Evolutionary conservation across 2,797 vertebrate species (phyloP), one percentile per base, ranked within the genome.

Genomic region (Peromyscus attwateri): DNA sequence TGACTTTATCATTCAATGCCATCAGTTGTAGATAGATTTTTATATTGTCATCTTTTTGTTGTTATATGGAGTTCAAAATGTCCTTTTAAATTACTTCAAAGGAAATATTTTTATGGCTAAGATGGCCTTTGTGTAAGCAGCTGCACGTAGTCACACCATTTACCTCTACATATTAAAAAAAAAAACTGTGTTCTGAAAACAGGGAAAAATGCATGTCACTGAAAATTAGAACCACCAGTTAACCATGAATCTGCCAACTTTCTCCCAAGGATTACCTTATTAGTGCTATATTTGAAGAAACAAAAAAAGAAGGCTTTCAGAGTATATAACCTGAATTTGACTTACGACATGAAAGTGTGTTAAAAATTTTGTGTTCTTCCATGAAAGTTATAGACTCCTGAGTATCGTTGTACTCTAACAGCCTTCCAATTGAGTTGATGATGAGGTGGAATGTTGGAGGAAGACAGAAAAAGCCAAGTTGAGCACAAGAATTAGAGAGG

Each of bases 181-280:
- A 21, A 37, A 71, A 21, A 3, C 7, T 93, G 1, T 73, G 23
- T 46, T 55, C 9, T 64, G 31, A 79, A 91, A 88, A 68, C 55
- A 16, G 23, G 5, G 79, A 79, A 88, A 40, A 66, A 64, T 1
- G 10, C 0, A 57, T 4, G 87, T 89, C 21, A 79, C 1, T 76
- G 46, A 95, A 95, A 95, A 79, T 16, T 57, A 90, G 91, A 17
- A 49, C 5, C 3, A 75, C n/a, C 10, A 77, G 3, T 87, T 91
- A 80, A 64, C 23, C 6, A 6, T 43, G 46, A 0, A 62, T 73
- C 2, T n/a, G 17, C 11, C 31, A 88, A 84, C 66, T 49, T 4
- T 93, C 43, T 12, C 2, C 60, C 52, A 77, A 62, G 13, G 25
- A 6, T 55, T 70, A n/a, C 7, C 3, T 80, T 16, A 25, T 29